phyloP scores from a whole-genome alignment of 2,113 vertebrate species.

The Loxodonta africana region DNA sequence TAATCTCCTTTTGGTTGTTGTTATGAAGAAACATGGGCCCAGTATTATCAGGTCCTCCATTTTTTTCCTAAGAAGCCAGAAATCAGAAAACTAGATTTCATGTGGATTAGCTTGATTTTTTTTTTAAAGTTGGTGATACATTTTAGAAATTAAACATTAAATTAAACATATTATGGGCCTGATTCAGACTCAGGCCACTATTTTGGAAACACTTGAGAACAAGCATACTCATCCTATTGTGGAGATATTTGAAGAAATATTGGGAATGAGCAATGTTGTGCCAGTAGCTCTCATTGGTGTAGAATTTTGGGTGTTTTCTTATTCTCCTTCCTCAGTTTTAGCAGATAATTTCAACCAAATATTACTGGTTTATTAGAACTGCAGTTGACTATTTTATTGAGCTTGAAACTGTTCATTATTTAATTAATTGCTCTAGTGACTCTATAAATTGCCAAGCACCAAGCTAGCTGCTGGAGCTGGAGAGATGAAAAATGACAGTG shows the following conservation, averaged over 20 bases:
- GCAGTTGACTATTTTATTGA: neutral
- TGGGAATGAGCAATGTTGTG: neutral
- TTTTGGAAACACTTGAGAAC: neutral
- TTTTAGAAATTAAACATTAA: neutral
- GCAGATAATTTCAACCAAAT: neutral
- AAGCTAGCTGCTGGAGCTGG: neutral
- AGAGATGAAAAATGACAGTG: neutral
- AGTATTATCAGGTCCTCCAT: neutral
- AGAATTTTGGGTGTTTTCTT: neutral
- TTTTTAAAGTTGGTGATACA: neutral
- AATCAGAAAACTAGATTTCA: neutral
- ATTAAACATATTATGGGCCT: neutral
- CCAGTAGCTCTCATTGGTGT: too few species aligned
- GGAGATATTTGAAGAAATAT: neutral
- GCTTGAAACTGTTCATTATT: neutral
- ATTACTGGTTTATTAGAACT: neutral
- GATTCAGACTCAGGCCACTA: neutral
- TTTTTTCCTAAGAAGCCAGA: neutral
- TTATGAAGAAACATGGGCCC: neutral
- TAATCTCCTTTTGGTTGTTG: accelerated
- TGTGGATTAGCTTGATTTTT: neutral
- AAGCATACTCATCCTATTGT: neutral
- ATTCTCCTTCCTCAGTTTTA: neutral
- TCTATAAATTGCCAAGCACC: neutral
- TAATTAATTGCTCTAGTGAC: neutral